These are phyloP conservation scores for Aegithalos caudatus DNA, from an alignment of 2,113 vertebrate species.

Conservation along the genomic window DNA sequence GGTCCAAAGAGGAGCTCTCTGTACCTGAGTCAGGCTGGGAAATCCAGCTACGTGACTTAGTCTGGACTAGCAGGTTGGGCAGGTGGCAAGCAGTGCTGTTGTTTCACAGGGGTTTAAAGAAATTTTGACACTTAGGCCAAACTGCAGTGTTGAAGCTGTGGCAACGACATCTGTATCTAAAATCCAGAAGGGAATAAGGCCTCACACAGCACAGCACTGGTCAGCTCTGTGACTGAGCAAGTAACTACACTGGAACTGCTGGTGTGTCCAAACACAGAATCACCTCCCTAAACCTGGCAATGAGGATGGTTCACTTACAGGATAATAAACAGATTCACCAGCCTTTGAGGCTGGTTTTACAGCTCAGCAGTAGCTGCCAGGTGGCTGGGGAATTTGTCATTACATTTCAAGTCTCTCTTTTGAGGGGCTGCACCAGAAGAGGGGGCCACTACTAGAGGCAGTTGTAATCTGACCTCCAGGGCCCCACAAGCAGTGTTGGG, in stretches of 20 bases:
- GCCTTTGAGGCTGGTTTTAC: neutral
- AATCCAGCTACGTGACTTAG: too few species aligned
- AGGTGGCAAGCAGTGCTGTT: neutral
- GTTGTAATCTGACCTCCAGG: neutral
- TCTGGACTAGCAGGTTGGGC: neutral
- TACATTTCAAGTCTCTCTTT: neutral
- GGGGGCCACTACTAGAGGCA: neutral
- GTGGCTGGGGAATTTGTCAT: fast-evolving
- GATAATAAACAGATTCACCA: neutral
- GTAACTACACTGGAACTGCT: too few species aligned
- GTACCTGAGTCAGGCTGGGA: neutral
- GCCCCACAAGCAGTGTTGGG: neutral
- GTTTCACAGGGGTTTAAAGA: neutral
- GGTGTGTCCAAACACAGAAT: fast-evolving
- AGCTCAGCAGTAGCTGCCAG: neutral
- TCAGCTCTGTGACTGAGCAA: neutral
- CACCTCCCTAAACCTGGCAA: neutral
- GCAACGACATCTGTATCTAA: neutral
- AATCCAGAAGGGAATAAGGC: neutral
- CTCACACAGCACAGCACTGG: fast-evolving
- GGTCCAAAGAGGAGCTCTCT: neutral
- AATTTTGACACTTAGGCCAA: neutral
- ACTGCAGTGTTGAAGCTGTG: neutral
- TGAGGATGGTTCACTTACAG: fast-evolving
- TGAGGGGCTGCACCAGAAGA: fast-evolving